Evolutionary conservation across 2,888 invertebrate species (phyloP).

Genomic region (Julus scanicus): DNA sequence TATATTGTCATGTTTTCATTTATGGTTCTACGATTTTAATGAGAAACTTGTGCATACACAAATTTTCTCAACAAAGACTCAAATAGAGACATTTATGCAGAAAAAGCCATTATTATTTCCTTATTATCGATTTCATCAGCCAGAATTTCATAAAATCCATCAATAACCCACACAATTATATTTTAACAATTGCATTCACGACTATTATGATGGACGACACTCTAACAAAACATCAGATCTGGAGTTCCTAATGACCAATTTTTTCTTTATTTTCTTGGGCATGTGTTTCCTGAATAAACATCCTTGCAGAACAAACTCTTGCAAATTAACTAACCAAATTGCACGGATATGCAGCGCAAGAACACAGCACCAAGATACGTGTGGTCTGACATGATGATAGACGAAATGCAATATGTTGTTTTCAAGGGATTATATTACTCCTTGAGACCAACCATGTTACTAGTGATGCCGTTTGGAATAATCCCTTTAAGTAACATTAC

Average conservation of each 20-base stretch:
- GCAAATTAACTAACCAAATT: not conserved
- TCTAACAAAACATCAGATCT: not conserved
- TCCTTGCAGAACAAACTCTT: not conserved
- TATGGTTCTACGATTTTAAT: no score
- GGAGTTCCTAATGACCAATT: no score
- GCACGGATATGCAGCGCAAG: not conserved
- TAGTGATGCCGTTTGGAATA: not conserved
- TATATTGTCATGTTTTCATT: not conserved
- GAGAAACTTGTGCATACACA: not conserved
- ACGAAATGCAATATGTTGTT: not conserved
- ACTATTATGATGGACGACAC: not conserved
- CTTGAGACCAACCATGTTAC: slow-evolving; percentile 10
- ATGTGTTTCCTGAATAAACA: not conserved
- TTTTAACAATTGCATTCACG: not conserved
- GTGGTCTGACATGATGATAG: not conserved
- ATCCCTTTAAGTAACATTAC: not conserved
- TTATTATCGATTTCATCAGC: not conserved
- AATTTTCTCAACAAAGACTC: not conserved
- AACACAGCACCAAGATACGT: not conserved
- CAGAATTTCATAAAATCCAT: not conserved
- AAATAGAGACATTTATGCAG: not conserved
- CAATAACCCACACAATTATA: not conserved
- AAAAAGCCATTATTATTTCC: not conserved
- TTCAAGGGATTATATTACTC: not conserved
- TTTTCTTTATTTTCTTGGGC: no score